A percentile compares a stretch with the other conserved stretches of the same genome.
Conservation (phyloP, 2,888 invertebrate genomes). For the Phaonia tiefii region DNA sequence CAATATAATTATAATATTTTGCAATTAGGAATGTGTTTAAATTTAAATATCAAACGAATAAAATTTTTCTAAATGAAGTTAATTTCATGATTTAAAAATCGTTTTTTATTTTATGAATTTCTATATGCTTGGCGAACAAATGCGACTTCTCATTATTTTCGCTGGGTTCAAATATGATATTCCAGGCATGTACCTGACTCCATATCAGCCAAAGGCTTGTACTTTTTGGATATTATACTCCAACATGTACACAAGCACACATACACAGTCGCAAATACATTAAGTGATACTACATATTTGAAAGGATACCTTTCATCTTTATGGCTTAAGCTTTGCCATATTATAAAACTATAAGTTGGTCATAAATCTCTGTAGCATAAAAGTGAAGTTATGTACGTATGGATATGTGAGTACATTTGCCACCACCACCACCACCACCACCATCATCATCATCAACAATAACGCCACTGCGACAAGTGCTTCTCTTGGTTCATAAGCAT, state of each 20-base stretch:
- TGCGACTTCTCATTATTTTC: background rate
- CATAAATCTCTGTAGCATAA: slow-evolving; percentile 64
- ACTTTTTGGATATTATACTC: slow-evolving; percentile 23
- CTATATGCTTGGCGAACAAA: no score
- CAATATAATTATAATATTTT: no score
- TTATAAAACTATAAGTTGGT: slow-evolving; percentile 61
- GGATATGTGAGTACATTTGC: slow-evolving; percentile 22
- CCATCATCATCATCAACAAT: no score
- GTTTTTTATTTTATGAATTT: no score
- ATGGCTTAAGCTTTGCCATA: slow-evolving; percentile 63
- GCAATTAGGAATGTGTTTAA: no score
- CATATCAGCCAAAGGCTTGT: background rate
- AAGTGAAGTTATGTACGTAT: slow-evolving; percentile 53
- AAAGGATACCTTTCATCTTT: slow-evolving; percentile 49
- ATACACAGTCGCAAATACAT: background rate
- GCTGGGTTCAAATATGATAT: background rate
- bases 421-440: slow-evolving; percentile 14
- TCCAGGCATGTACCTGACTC: no score
- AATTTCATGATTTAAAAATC: no score
- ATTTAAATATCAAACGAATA: no score
- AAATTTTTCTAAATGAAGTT: no score
- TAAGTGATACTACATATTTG: background rate
- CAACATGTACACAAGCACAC: slow-evolving; percentile 3
- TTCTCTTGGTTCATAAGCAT: background rate
- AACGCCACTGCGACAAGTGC: slow-evolving; percentile 18